Evolutionary conservation across 2,888 invertebrate genomes (phyloP), one percentile per base, ranked within the genome.

Genomic region (Metopia argyrocephala): DNA sequence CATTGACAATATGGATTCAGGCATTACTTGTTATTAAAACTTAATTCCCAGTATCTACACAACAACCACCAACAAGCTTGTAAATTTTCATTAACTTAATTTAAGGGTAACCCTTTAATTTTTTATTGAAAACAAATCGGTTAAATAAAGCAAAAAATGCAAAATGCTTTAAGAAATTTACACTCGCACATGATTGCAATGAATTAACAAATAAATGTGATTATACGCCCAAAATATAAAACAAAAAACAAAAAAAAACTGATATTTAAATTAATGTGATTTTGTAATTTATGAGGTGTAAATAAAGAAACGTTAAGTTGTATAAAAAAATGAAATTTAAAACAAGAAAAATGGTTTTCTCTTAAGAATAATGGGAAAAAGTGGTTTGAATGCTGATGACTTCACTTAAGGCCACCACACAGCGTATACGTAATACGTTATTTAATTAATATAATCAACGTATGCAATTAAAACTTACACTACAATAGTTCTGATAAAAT

Each of bases 251-350:
- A n/a, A 20, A 0, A 9, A 6, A 21, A 86, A 85, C 85, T 85
- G 83, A 83, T 84, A 85, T 87, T 87, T 85, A 87, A 88, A 87
- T 88, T 87, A 87, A 87, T 87, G 88, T 84, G 85, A 86, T 87
- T 87, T 86, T 79, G 84, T 88, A 86, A 88, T 87, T 87, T 87
- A 88, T 87, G 87, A 85, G 85, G 74, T 82, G 82, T 75, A 82
- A 82, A 82, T 73, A 82, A 76, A 74, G 69, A 64, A 64, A 48
- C 31, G 48, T 69, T 57, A 45, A 57, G 50, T 57, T 21, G 28
- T 52, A 27, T n/a, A 56, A 68, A 52, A 23, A 3, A 20, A 54
- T 23, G 5, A 66, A 66, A 45, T 18, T 12, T 12, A n/a, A 61
- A n/a, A 52, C 28, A 48, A 6, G n/a, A 21, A 25, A 38, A 38